Evolutionary conservation across 2,797 vertebrate species (phyloP).

Genomic region (Neostethus bicornis): DNA sequence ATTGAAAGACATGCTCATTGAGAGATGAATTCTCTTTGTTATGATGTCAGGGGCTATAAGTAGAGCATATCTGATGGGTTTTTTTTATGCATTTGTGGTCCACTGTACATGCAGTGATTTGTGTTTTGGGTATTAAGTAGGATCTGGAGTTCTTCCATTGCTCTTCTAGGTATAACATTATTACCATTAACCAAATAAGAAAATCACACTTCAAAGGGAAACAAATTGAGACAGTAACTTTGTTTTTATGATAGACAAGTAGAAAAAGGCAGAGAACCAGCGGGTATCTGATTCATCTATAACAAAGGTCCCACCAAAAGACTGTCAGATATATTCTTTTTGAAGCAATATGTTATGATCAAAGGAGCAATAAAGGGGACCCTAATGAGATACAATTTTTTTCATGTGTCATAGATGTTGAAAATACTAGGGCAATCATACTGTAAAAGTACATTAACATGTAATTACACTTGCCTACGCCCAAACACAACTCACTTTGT

Average conservation of each 20-base stretch:
- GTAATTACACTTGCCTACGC: constrained; percentile 20
- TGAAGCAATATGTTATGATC: constrained; percentile 36
- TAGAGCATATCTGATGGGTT: not conserved
- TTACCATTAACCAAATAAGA: constrained; percentile 5
- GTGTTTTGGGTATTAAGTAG: not conserved
- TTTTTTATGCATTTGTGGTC: not conserved
- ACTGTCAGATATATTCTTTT: constrained; percentile 32
- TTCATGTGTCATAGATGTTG: constrained; percentile 11
- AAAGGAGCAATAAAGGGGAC: constrained; percentile 8
- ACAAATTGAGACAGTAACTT: constrained; percentile 49
- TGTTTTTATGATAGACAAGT: constrained; percentile 64
- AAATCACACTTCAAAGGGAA: constrained; percentile 25
- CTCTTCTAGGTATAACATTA: constrained; percentile 18
- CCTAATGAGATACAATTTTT: constrained; percentile 21
- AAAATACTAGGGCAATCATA: constrained; percentile 21
- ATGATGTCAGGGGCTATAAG: constrained; percentile 4
- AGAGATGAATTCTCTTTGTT: constrained; percentile 21
- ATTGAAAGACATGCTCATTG: not conserved
- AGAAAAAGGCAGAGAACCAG: constrained; percentile 41
- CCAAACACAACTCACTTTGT: constrained; percentile 8
- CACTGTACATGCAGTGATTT: not conserved
- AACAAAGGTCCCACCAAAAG: constrained; percentile 53
- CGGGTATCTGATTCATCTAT: constrained; percentile 51
- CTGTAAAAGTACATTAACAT: constrained; percentile 15
- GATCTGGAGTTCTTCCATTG: not conserved